These are phyloP conservation scores for Parazoanthus atlanticus DNA, from an alignment of 92 coral and sea anemone genomes.

Conservation along the genomic window DNA sequence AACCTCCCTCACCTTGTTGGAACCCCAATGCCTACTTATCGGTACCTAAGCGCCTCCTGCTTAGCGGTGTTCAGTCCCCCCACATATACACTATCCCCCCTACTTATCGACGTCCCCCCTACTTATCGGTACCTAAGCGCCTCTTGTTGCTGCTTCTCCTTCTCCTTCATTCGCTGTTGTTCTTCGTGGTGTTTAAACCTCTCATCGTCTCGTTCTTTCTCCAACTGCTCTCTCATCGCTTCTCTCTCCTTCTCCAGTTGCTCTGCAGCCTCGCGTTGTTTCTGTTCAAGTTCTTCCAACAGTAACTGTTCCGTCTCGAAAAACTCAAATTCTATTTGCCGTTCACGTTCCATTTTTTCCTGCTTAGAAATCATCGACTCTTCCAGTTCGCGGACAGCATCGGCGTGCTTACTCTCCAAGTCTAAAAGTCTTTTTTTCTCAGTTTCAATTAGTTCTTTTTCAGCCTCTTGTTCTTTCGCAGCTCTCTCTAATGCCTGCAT, in stretches of 20 bases:
- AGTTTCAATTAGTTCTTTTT: constrained; percentile 77
- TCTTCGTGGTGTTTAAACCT: constrained; percentile 71
- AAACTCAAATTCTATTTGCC: constrained; percentile 96
- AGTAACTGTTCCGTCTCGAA: constrained; percentile 97
- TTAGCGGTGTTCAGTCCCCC: not conserved
- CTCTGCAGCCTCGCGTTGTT: constrained; percentile 95
- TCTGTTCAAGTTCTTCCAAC: constrained; percentile 93
- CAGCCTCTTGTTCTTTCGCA: constrained; percentile 90
- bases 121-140: constrained; percentile 65
- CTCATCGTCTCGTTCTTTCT: constrained; percentile 90
- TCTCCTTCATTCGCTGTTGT: constrained; percentile 70
- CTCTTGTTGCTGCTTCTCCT: constrained; percentile 86
- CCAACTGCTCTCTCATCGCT: constrained; percentile 77
- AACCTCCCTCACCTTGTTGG: not conserved
- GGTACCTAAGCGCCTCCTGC: constrained; percentile 60
- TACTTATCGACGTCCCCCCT: constrained; percentile 54
- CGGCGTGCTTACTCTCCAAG: constrained; percentile 83
- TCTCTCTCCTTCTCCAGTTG: constrained; percentile 91
- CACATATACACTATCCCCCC: not conserved
- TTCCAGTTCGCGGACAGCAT: constrained; percentile 86
- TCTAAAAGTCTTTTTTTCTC: constrained; percentile 89
- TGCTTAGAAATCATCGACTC: constrained; percentile 95
- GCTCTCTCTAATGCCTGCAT: constrained; percentile 86
- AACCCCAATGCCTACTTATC: constrained; percentile 18
- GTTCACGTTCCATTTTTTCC: constrained; percentile 98